Conservation (phyloP, 2,113 vertebrate species). For the Pelecanus crispus region DNA sequence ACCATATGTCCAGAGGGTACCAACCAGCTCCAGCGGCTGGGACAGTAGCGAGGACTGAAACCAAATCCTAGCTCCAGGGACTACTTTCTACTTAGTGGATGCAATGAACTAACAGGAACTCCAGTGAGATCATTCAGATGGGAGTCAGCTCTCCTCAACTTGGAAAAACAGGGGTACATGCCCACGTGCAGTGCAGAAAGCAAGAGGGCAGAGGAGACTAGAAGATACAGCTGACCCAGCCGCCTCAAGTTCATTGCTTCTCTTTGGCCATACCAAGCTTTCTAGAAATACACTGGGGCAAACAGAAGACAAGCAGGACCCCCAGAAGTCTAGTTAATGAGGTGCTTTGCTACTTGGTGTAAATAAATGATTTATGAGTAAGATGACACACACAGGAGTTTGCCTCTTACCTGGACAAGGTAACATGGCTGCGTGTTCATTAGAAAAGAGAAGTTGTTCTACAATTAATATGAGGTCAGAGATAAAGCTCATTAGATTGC, state of each 20-base stretch:
- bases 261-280: neutral
- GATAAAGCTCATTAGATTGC: neutral
- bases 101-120: neutral
- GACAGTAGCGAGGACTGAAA: neutral
- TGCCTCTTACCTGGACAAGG: neutral
- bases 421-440: constrained; percentile 14
- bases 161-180: neutral
- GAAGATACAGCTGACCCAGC: neutral
- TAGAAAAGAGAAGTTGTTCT: neutral
- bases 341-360: neutral
- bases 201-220: neutral
- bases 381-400: neutral
- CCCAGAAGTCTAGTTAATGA: neutral
- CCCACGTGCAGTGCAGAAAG: neutral
- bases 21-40: neutral
- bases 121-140: neutral
- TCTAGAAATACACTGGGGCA: neutral
- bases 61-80: neutral
- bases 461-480: neutral
- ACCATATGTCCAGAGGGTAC: neutral
- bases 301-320: neutral
- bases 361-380: constrained; percentile 39
- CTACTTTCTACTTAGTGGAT: neutral
- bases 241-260: accelerated
- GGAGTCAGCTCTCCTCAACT: neutral